Evolutionary conservation across 2,113 vertebrate species (phyloP).

Genomic region (Protomyctophum bolini): DNA sequence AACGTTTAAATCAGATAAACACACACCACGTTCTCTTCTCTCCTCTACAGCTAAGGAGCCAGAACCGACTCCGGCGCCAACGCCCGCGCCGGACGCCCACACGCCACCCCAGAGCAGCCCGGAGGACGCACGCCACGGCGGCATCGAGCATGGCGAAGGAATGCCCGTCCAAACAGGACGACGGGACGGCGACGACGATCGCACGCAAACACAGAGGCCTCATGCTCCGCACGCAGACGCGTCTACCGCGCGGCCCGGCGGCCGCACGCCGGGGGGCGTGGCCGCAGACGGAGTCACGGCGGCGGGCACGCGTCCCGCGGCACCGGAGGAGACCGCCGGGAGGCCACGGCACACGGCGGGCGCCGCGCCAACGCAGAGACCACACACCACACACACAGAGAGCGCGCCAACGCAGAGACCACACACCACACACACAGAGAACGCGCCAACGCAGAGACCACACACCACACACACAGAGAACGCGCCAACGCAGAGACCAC

Average conservation of each 20-base stretch:
- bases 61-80: conserved; percentile 29
- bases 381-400: conserved; percentile 14
- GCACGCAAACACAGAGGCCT: conserved; percentile 18
- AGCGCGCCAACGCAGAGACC: conserved; percentile 15
- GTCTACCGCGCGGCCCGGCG: background rate
- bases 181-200: background rate
- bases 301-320: no score
- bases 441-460: conserved; percentile 13
- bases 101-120: conserved; percentile 6
- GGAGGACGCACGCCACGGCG: background rate
- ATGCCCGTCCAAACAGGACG: conserved; percentile 8
- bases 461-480: no score
- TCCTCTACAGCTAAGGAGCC: conserved; percentile 42
- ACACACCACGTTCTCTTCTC: background rate
- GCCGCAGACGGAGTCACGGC: background rate
- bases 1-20: no score
- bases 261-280: background rate
- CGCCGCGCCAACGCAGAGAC: conserved; percentile 12
- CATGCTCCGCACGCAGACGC: background rate
- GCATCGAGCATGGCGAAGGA: background rate
- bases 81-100: background rate
- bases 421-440: no score
- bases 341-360: background rate
- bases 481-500: conserved; percentile 13
- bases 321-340: background rate